Conservation (phyloP, 2,888 invertebrate genomes). For the Luperina testacea region DNA sequence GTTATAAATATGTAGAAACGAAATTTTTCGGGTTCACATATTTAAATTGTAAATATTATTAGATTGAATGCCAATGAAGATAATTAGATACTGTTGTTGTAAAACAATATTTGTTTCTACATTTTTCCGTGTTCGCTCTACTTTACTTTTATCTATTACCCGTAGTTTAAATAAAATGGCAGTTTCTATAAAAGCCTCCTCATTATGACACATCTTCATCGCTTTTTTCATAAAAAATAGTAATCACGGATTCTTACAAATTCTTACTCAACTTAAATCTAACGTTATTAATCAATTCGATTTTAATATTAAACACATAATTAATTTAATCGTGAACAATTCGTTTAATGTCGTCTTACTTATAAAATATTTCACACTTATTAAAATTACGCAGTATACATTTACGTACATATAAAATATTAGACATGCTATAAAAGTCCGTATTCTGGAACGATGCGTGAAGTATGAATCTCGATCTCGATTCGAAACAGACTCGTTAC, state of each 20-base stretch:
- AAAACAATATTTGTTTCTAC: not conserved
- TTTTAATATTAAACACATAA: constrained; percentile 36
- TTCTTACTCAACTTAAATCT: constrained; percentile 18
- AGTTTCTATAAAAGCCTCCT: not conserved
- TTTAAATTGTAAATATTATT: not conserved
- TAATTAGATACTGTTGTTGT: no score
- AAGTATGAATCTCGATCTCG: not conserved
- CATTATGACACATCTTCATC: not conserved
- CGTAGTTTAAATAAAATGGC: constrained; percentile 19
- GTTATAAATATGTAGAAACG: not conserved
- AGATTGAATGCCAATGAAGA: not conserved
- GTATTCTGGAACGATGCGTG: constrained; percentile 11
- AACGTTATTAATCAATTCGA: constrained; percentile 17
- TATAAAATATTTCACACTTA: constrained; percentile 55
- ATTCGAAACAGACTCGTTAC: not conserved
- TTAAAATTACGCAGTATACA: constrained; percentile 65
- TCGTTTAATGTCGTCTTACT: constrained; percentile 37
- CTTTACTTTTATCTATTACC: constrained; percentile 13
- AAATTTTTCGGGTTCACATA: not conserved
- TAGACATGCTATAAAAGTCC: constrained; percentile 33
- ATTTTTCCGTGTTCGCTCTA: not conserved
- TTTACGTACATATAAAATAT: constrained; percentile 63
- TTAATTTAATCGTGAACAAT: constrained; percentile 47
- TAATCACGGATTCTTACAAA: constrained; percentile 19
- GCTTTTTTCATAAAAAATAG: not conserved